Base-by-base conservation (phyloP, 2,113 vertebrate genomes). In the Electrona antarctica region DNA sequence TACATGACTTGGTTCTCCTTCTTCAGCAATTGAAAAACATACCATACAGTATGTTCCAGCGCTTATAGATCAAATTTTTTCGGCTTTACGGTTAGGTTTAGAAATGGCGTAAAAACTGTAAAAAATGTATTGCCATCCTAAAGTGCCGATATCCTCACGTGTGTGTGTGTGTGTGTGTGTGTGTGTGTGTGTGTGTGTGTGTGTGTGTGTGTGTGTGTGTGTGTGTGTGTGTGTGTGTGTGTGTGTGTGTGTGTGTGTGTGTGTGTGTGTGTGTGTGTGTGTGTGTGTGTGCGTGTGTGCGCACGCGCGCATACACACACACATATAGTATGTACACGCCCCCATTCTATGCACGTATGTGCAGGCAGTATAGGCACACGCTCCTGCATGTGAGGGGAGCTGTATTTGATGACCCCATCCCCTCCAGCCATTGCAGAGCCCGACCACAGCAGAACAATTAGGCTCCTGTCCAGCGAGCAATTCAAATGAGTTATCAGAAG, bases 371-470 rank as follows among this genome's bases (percentile, higher is more conserved):
- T n/a, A n/a, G n/a, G 21, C 33, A 41, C 33, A 41, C 33, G 5
- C 33, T 6, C 33, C 33, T 41, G 33, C 33, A 41, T 41, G 33
- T 67, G 11, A 33, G 14, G 60, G 73, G 57, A 75, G 48, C 6
- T 28, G 6, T 12, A 21, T 33, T 8, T 41, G 21, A 41, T 41
- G 66, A 57, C 64, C 50, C 69, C 2, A 21, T 15, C 59, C 55
- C 56, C 60, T 67, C 8, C 12, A 73, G 70, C 57, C 63, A 49
- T 8, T 28, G 68, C 8, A 15, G 52, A 52, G 41, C 56, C 15
- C 29, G 29, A 73, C 52, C 69, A 55, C 69, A 29, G 33, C 66
- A 70, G 14, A 58, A 46, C 28, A 11, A 60, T 60, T 60, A 60
- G 59, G 59, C 59, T 33, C 28, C 28, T 9, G 7, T 41, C 60